These are phyloP conservation scores for Euthynnus affinis DNA, from an alignment of 2,797 vertebrate genomes.

Conservation along the genomic window DNA sequence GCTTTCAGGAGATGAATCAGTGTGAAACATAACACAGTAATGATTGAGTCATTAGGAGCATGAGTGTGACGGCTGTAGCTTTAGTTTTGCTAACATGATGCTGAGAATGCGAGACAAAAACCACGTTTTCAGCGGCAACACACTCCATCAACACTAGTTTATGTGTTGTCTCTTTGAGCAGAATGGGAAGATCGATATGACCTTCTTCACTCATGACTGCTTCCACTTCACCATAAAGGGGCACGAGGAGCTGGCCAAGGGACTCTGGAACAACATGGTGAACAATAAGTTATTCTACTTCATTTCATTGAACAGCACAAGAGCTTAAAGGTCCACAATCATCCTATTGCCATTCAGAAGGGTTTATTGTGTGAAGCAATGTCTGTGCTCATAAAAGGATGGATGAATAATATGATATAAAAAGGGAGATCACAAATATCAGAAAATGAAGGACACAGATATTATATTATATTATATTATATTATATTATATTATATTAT, in stretches of 20 bases:
- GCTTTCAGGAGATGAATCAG: conserved; percentile 38
- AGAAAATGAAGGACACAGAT: background rate
- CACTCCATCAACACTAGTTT: background rate
- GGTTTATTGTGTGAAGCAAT: background rate
- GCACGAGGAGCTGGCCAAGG: conserved; percentile 88
- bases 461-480: too few species aligned
- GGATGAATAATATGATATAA: background rate
- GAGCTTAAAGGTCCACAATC: conserved; percentile 22
- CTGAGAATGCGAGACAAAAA: conserved; percentile 8
- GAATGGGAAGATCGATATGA: conserved; percentile 87
- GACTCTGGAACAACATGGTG: conserved; percentile 92
- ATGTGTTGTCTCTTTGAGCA: conserved; percentile 60
- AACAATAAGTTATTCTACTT: conserved; percentile 27
- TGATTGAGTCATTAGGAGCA: conserved; percentile 26
- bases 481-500: too few species aligned
- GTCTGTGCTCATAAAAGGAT: background rate
- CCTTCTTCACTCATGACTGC: conserved; percentile 89
- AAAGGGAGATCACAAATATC: background rate
- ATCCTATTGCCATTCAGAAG: background rate
- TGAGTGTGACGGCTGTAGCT: conserved; percentile 17
- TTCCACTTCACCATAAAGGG: conserved; percentile 91
- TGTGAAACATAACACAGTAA: conserved; percentile 17
- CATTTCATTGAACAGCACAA: background rate
- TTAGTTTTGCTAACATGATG: conserved; percentile 13
- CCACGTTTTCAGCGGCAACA: background rate